These are phyloP conservation scores for Takifugu ocellatus DNA, from an alignment of 2,797 vertebrate genomes.

Conservation along the genomic window DNA sequence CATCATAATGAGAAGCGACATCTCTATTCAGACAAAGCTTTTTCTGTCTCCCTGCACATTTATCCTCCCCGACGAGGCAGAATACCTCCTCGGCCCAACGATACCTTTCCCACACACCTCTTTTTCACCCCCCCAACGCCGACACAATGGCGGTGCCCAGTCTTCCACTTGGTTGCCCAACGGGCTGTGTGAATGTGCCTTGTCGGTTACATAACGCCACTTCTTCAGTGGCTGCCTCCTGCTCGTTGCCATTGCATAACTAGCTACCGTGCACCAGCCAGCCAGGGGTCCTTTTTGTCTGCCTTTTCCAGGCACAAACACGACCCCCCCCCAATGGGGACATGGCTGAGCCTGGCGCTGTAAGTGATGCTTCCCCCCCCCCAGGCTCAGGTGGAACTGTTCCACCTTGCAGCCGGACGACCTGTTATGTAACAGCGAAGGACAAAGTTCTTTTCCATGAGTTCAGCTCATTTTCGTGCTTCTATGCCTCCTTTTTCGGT, in stretches of 20 bases:
- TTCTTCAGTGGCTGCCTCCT: constrained; percentile 65
- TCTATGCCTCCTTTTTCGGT: neutral
- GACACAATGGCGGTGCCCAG: constrained; percentile 39
- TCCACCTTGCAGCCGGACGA: constrained; percentile 24
- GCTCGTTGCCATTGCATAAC: constrained; percentile 60
- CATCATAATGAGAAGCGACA: constrained; percentile 67
- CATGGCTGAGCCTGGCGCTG: constrained; percentile 39
- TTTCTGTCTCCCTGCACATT: constrained; percentile 45
- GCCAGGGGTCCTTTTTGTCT: constrained; percentile 39
- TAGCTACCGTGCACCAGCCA: constrained; percentile 40
- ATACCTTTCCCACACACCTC: constrained; percentile 56
- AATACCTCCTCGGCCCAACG: constrained; percentile 38
- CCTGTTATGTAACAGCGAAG: constrained; percentile 41
- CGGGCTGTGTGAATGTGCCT: constrained; percentile 60
- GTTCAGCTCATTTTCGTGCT: neutral
- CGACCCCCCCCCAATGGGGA: constrained; percentile 60
- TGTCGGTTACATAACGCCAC: constrained; percentile 67
- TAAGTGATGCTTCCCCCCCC: constrained; percentile 21
- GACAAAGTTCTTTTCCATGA: neutral
- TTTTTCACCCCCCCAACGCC: constrained; percentile 1
- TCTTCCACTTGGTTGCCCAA: constrained; percentile 61
- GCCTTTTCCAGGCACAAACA: constrained; percentile 56
- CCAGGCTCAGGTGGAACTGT: constrained; percentile 39
- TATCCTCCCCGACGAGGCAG: constrained; percentile 20
- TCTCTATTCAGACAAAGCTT: constrained; percentile 62